These are phyloP conservation scores for Meloe dianella DNA, from an alignment of 2,888 invertebrate genomes.

Conservation along the genomic window DNA sequence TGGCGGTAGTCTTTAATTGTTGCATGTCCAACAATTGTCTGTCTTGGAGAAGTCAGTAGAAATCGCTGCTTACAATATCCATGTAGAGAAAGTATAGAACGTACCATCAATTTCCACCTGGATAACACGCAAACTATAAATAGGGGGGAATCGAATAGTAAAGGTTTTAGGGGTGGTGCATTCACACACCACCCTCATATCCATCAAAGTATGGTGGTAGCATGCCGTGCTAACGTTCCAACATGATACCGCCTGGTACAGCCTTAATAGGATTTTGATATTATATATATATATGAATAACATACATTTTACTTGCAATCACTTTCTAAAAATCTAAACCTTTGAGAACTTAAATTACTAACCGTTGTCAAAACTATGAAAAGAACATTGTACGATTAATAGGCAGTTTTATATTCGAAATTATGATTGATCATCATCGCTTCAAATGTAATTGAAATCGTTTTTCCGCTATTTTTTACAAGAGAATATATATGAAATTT, in stretches of 20 bases:
- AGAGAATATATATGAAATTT: background rate
- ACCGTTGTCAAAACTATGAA: conserved; percentile 16
- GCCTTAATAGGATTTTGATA: conserved; percentile 42
- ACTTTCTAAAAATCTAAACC: conserved; percentile 22
- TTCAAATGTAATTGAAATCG: conserved; percentile 25
- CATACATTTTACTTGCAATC: conserved; percentile 30
- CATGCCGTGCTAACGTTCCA: conserved; percentile 37
- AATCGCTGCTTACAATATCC: conserved; percentile 31
- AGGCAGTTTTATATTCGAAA: conserved; percentile 27
- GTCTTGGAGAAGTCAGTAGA: conserved; percentile 38
- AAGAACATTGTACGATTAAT: conserved; percentile 20
- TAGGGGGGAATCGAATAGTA: conserved; percentile 29
- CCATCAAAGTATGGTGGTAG: conserved; percentile 36
- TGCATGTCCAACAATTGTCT: conserved; percentile 41
- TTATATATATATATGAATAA: conserved; percentile 35
- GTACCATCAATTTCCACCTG: conserved; percentile 43
- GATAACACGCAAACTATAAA: conserved; percentile 39
- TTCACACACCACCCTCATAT: conserved; percentile 37
- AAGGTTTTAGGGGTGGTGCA: conserved; percentile 27
- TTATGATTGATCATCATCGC: conserved; percentile 28
- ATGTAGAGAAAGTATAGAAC: conserved; percentile 30
- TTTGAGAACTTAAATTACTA: conserved; percentile 14
- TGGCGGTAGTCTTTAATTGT: conserved; percentile 17
- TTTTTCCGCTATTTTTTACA: background rate
- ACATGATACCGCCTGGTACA: conserved; percentile 46